A percentile compares a stretch with the other conserved stretches of the same genome.
phyloP scores from a whole-genome alignment of 1,140 invertebrate species.

The Antheraea mylitta region DNA sequence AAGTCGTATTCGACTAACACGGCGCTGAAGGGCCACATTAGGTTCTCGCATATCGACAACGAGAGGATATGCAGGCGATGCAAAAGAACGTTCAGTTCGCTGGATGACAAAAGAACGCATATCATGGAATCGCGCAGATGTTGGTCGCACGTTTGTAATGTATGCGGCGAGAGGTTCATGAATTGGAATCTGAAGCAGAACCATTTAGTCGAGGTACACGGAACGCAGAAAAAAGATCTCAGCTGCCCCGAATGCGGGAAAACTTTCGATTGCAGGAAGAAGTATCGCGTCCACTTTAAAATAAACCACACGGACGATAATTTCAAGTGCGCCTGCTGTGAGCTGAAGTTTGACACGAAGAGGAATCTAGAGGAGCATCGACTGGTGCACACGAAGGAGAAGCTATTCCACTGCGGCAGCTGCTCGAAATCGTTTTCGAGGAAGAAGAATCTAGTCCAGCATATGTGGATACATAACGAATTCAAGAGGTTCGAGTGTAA shows the following conservation, averaged over 20 bases:
- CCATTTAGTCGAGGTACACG: slow-evolving; percentile 28
- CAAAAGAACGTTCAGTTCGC: slow-evolving; percentile 15
- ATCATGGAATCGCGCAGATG: slow-evolving; percentile 17
- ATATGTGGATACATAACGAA: slow-evolving; percentile 73
- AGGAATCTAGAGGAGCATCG: slow-evolving; percentile 48
- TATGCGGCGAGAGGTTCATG: slow-evolving; percentile 29
- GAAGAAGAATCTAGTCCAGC: slow-evolving; percentile 76
- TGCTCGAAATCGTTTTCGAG: slow-evolving; percentile 76
- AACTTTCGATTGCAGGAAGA: slow-evolving; percentile 22
- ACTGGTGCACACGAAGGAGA: slow-evolving; percentile 61
- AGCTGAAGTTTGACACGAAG: slow-evolving; percentile 54
- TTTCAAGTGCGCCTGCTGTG: slow-evolving; percentile 38
- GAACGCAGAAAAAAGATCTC: slow-evolving; percentile 19
- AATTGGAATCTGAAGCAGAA: slow-evolving; percentile 23
- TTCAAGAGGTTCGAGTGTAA: slow-evolving; percentile 69
- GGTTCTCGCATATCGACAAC: slow-evolving; percentile 32
- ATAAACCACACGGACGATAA: slow-evolving; percentile 32
- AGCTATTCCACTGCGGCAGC: slow-evolving; percentile 50
- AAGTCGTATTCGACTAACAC: slow-evolving; percentile 38
- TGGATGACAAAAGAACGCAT: slow-evolving; percentile 20
- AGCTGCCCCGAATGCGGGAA: slow-evolving; percentile 30
- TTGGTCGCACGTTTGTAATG: slow-evolving; percentile 31
- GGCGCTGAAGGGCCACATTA: slow-evolving; percentile 32
- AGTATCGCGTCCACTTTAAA: slow-evolving; percentile 31
- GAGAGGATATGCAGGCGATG: slow-evolving; percentile 33